Base-by-base conservation (phyloP, 2,113 vertebrate species). In the Trichechus manatus region DNA sequence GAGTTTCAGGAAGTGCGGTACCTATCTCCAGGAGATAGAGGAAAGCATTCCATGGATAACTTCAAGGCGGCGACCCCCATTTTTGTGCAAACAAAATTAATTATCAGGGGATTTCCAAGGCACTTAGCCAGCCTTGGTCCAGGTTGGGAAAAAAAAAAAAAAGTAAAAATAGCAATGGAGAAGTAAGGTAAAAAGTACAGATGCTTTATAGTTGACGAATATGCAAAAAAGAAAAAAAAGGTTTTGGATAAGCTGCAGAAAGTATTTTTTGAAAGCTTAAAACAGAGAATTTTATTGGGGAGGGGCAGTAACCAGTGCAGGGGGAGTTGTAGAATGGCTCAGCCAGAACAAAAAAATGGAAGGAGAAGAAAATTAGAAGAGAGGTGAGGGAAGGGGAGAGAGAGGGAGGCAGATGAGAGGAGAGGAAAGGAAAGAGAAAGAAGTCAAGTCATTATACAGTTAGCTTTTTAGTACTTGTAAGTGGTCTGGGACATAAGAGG, bases 21-120 rank as follows among this genome's bases (percentile, higher is more conserved):
- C 68, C 81, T 77, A n/a, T 96, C 81, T 96, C 92, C 88, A 36
- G 0, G 1, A 97, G 61, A 82, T 79, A 87, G 77, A 87, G 42
- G 87, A 75, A 87, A 97, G 93, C 6, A 14, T 93, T 80, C 72
- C 92, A 78, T 5, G 59, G 88, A 95, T 97, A 78, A 9, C 72
- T 97, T 87, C 93, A 93, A 97, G 97, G 92, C 66, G 75, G 93
- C 96, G 63, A 96, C 96, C 83, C 97, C 77, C 95, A 59, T 92
- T 88, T 97, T 9, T 61, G 14, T 90, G 74, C 61, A 77, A 98
- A 80, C n/a, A 98, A 92, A 97, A 89, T 88, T 96, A 98, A 98
- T 22, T 63, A 90, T 93, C 75, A 97, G 94, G 92, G 92, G 89
- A 97, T 98, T 98, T 98, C 97, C 91, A 98, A 0, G 44, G 78